These are phyloP conservation scores for Oxyura jamaicensis DNA, from an alignment of 2,113 vertebrate species.

Conservation along the genomic window DNA sequence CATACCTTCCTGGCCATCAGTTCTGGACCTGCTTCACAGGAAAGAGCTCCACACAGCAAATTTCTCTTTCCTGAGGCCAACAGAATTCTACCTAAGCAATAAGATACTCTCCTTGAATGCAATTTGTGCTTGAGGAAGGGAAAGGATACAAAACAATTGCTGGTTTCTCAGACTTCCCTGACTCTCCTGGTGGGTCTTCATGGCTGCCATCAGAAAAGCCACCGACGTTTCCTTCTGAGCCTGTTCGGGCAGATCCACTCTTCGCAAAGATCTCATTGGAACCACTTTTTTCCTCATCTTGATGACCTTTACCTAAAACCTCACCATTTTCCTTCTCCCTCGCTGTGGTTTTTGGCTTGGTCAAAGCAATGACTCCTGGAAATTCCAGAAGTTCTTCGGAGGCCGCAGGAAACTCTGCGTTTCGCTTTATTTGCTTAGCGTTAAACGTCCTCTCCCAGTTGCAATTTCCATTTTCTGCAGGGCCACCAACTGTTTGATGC, in stretches of 20 bases:
- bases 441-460: neutral
- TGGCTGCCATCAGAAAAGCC: neutral
- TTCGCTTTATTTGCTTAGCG: neutral
- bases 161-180: neutral
- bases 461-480: neutral
- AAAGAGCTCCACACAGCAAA: neutral
- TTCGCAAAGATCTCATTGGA: neutral
- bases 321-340: neutral
- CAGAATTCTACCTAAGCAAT: neutral
- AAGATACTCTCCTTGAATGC: rapidly evolving
- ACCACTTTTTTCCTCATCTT: neutral
- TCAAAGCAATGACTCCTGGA: neutral
- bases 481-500: neutral
- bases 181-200: neutral
- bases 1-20: neutral
- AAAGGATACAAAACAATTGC: conserved; percentile 86
- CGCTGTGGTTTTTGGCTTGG: neutral
- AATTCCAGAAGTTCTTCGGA: neutral
- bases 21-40: neutral
- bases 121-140: neutral
- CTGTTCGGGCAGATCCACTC: neutral
- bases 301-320: neutral
- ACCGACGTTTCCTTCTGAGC: neutral
- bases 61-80: neutral
- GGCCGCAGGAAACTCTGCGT: rapidly evolving